Conservation (phyloP, 2,797 vertebrate species). For the Choloepus didactylus region DNA sequence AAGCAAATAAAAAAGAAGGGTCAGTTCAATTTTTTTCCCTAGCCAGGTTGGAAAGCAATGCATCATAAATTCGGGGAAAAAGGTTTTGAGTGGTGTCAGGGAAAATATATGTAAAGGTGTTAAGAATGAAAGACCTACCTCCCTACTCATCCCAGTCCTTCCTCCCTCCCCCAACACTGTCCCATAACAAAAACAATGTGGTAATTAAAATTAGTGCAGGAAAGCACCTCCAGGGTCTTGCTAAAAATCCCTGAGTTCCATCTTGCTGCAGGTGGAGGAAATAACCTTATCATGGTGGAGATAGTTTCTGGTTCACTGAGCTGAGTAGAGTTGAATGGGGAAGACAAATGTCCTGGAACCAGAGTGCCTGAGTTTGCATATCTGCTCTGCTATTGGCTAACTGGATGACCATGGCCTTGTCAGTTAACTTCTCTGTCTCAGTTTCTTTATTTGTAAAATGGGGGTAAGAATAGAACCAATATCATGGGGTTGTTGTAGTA, state of each 20-base stretch:
- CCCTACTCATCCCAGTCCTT: fast-evolving
- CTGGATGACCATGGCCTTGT: fast-evolving
- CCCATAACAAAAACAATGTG: background rate
- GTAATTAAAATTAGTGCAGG: background rate
- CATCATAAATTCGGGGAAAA: background rate
- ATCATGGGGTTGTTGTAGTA: background rate
- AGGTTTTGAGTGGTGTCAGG: fast-evolving
- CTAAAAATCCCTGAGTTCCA: background rate
- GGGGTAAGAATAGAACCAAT: fast-evolving
- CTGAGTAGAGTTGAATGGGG: background rate
- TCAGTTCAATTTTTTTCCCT: fast-evolving
- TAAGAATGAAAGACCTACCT: background rate
- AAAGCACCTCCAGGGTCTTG: background rate
- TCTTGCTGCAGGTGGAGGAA: background rate
- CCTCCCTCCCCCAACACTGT: fast-evolving
- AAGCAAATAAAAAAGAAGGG: background rate
- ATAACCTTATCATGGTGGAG: background rate
- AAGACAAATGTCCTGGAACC: fast-evolving
- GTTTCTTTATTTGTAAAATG: background rate
- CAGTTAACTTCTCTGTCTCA: background rate
- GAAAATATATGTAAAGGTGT: background rate
- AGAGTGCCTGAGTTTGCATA: background rate
- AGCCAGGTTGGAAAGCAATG: background rate
- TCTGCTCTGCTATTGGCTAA: background rate
- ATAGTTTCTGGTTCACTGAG: background rate